Base-by-base conservation (phyloP, 2,113 vertebrate species). In the Nematolebias whitei region DNA sequence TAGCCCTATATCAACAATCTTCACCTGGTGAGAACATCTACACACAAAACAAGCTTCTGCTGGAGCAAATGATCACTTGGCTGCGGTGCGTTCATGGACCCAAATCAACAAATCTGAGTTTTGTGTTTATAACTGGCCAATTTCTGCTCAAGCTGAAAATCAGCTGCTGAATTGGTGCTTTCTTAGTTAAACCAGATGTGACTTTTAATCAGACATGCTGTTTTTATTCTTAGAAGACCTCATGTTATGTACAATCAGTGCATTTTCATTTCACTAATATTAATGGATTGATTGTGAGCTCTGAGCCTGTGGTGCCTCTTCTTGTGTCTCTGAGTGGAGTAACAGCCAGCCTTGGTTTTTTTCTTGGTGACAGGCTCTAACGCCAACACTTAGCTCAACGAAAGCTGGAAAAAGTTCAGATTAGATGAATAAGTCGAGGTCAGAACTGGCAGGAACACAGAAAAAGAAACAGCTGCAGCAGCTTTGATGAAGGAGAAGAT, bases 251-350 rank as follows among this genome's bases (percentile, higher is more conserved):
- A 35, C 10, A 5, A 35, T 10, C 32, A 35, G 5, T 35, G 32
- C 10, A 35, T 8, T 2, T 35, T 35, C 5, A 35, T 74, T 70
- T 63, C 44, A 50, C 65, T 78, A 48, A 48, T n/a, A 71, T 77
- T 76, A 87, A 81, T 74, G 43, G 57, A 74, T 68, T 87, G 71
- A 89, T 86, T 83, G 48, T 35, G 5, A 8, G 75, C n/a, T n/a
- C n/a, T n/a, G 63, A 74, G 64, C 68, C 44, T 80, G 29, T 19
- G 67, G 44, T 38, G 55, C 49, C 69, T 66, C 60, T 67, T 75
- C 63, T 68, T 73, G 71, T 80, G 47, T 60, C 66, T 55, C 65
- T 20, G 66, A 58, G 51, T 47, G 64, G 64, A 78, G 82, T 72
- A 71, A 65, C 64, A 80, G 64, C 66, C 38, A 56, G 68, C 58